Evolutionary conservation across 2,113 vertebrate species (phyloP).

Genomic region (Bothrops jararaca): DNA sequence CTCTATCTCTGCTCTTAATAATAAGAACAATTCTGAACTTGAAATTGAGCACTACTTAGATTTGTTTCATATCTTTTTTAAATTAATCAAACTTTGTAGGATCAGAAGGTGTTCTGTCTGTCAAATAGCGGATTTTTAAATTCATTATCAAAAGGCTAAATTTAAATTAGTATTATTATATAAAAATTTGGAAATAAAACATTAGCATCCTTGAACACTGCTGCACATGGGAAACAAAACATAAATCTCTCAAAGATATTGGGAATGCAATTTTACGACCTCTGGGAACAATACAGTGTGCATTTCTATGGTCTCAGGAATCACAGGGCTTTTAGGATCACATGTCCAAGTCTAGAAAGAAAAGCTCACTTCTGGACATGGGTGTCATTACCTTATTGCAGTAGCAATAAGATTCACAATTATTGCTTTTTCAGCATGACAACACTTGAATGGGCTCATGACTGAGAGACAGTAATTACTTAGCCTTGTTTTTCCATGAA

Average conservation of each 20-base stretch:
- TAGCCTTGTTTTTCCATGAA: neutral
- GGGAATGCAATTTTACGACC: neutral
- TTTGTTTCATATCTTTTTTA: neutral
- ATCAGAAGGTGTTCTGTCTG: neutral
- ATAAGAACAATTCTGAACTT: neutral
- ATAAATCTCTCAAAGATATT: neutral
- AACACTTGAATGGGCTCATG: neutral
- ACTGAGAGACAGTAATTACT: neutral
- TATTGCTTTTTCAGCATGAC: neutral
- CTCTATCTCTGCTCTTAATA: neutral
- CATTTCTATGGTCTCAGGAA: neutral
- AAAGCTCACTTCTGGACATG: neutral
- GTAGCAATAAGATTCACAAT: neutral
- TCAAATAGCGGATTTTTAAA: neutral
- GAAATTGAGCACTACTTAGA: neutral
- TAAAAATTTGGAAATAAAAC: neutral
- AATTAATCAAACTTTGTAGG: neutral
- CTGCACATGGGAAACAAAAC: neutral
- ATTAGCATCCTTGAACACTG: neutral
- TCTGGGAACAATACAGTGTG: neutral
- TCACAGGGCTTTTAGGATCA: neutral
- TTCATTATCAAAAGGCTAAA: neutral
- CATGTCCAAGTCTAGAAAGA: neutral
- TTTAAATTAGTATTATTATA: neutral
- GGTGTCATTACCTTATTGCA: neutral